Evolutionary conservation across 1,140 invertebrate genomes (phyloP), one percentile per base, ranked within the genome.

Genomic region (Penaeus vannamei): DNA sequence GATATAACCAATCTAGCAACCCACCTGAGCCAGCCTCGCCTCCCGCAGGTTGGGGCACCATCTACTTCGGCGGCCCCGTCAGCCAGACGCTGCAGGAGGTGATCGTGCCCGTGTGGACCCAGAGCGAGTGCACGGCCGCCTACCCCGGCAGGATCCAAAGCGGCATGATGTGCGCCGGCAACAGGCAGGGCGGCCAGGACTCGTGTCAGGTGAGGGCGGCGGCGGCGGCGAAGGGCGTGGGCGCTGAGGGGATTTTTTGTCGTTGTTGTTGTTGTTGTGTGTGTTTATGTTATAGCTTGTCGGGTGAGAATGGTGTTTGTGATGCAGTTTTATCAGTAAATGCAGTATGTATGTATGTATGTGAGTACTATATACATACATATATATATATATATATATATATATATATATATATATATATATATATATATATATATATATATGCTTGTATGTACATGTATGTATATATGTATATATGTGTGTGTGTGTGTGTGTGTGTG

Each of bases 121-220:
- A 94, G 23, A n/a, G 87, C 0, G 72, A 93, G 1, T 96, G 96
- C 92, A 88, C 90, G 91, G 0, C 64, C 93, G 23, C 90, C 19
- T 92, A 90, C 86, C 77, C 91, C 4, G 62, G 36, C 64, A 89
- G 91, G 61, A 94, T 95, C 3, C 92, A 93, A 0, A 90, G 94
- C 5, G 93, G 92, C 2, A 95, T 96, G 92, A 93, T 97, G 53
- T 97, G 96, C 92, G 96, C 95, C 2, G 96, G 94, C 64, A 93
- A 93, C 0, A 91, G 92, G 86, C 62, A 77, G n/a, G 90, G 90
- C 32, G 94, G 94, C 76, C 95, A 95, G 91, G 96, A 96, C 92
- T 93, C 95, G 7, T 96, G 96, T 92, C 94, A 95, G 93, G 94
- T 95, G 89, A 90, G 86, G 86, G 42, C 36, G 5, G 23, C 12